Conservation (phyloP, 2,797 vertebrate species). For the Chrysocyon brachyurus region DNA sequence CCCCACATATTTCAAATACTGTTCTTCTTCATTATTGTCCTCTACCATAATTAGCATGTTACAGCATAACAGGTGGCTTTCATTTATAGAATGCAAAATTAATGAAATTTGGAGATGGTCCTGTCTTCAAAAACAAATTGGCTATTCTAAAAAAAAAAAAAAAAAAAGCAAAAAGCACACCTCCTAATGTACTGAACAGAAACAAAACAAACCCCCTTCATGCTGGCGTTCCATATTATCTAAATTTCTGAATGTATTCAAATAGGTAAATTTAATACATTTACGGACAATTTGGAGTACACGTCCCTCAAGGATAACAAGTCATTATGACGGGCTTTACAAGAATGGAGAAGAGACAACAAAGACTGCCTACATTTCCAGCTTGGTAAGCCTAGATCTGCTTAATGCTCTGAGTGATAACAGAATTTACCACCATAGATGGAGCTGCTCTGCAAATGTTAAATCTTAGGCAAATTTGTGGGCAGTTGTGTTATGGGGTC, state of each 20-base stretch:
- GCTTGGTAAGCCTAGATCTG: not conserved
- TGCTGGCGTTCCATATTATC: not conserved
- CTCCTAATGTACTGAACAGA: slow-evolving; percentile 51
- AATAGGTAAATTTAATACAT: slow-evolving; percentile 51
- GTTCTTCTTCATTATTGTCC: slow-evolving; percentile 84
- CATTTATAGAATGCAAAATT: slow-evolving; percentile 87
- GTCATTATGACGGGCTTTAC: not conserved
- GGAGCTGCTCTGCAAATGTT: not conserved
- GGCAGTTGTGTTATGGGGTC: not conserved
- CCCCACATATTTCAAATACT: slow-evolving; percentile 81
- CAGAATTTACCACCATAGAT: not conserved
- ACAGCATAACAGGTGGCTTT: slow-evolving; percentile 87
- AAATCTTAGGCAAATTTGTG: slow-evolving; percentile 45
- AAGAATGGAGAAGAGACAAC: slow-evolving; percentile 36
- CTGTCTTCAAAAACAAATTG: slow-evolving; percentile 74
- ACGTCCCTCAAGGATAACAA: slow-evolving; percentile 63
- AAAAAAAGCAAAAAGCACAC: not conserved
- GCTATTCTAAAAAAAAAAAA: slow-evolving; percentile 57
- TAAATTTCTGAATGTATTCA: slow-evolving; percentile 48
- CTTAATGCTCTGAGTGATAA: slow-evolving; percentile 5
- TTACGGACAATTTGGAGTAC: slow-evolving; percentile 42
- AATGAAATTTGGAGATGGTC: slow-evolving; percentile 83
- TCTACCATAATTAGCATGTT: slow-evolving; percentile 85
- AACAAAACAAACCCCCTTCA: not conserved
- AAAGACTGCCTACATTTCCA: slow-evolving; percentile 41